A percentile compares a stretch with the other conserved stretches of the same genome.
Evolutionary conservation across 2,113 vertebrate species (phyloP).

Genomic region (Delphinapterus leucas): DNA sequence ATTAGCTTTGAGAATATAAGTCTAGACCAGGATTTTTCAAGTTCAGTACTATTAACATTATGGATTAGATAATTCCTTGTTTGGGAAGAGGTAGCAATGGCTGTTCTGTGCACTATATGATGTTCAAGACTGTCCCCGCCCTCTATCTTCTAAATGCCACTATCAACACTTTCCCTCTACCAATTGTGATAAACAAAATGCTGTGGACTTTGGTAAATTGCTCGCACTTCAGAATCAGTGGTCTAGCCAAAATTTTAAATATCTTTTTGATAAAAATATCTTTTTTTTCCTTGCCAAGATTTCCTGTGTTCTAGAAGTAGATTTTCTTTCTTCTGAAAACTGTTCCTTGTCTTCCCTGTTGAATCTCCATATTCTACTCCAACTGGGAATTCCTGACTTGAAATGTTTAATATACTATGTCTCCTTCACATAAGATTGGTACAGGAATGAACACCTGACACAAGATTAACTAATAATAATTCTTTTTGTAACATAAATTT

Average conservation of each 20-base stretch:
- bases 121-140: background rate
- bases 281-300: background rate
- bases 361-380: background rate
- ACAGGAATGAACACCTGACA: background rate
- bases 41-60: background rate
- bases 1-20: background rate
- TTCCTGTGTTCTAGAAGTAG: background rate
- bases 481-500: no score
- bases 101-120: background rate
- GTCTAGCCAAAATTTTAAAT: background rate
- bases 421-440: background rate
- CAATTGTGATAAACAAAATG: background rate
- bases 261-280: background rate
- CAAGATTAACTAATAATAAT: background rate
- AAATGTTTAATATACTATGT: background rate
- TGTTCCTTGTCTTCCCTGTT: accelerated
- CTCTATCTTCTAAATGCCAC: background rate
- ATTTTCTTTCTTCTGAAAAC: background rate
- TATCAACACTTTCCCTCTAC: background rate
- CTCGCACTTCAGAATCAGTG: background rate
- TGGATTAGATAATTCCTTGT: background rate
- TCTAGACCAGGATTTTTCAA: background rate
- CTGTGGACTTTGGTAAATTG: background rate
- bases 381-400: background rate
- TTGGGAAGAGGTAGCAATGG: background rate